Percentiles rank a stretch among this genome's conserved stretches.
Conservation (phyloP, 2,797 vertebrate species). For the Chrysocyon brachyurus region DNA sequence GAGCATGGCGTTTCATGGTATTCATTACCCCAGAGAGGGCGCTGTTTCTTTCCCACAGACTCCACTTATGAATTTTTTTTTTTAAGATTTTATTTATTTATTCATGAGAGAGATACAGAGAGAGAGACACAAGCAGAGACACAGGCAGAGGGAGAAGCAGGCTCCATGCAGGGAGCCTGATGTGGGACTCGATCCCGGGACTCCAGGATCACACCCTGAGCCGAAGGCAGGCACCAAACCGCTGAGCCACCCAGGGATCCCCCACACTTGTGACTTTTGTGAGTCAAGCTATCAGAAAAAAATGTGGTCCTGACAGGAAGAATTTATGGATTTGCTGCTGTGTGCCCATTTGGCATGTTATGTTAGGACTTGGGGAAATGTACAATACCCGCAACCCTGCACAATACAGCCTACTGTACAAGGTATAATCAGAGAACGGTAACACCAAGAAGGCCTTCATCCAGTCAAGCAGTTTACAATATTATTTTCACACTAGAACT, state of each 20-base stretch:
- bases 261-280: background rate
- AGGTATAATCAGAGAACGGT: background rate
- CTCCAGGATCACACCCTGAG: no score
- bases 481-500: conserved; percentile 6
- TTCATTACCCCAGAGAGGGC: background rate
- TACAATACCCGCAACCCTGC: background rate
- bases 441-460: background rate
- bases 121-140: no score
- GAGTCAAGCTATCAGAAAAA: background rate
- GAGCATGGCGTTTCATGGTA: background rate
- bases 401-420: background rate
- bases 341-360: background rate
- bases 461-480: background rate
- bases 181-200: no score
- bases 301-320: conserved; percentile 9
- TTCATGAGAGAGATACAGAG: no score
- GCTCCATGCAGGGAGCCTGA: no score
- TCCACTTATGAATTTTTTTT: background rate
- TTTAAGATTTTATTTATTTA: no score
- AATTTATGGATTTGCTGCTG: background rate
- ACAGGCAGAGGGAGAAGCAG: no score
- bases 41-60: background rate
- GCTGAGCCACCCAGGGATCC: no score
- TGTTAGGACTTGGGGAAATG: background rate
- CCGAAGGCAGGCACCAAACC: no score